These are phyloP conservation scores for Macroglossus sobrinus DNA, from an alignment of 2,113 vertebrate genomes.

Conservation along the genomic window DNA sequence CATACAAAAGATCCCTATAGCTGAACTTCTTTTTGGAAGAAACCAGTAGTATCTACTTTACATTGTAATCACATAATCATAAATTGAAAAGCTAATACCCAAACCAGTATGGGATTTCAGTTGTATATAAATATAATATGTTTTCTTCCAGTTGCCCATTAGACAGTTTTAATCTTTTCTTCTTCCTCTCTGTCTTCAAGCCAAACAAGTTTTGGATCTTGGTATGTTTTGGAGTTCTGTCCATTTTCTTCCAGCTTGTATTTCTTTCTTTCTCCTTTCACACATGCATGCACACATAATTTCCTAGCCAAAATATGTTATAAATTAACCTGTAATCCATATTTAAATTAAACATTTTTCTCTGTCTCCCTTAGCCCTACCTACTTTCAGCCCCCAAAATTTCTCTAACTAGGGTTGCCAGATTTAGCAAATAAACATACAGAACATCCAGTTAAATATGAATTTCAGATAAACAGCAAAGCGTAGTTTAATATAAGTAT, in stretches of 20 bases:
- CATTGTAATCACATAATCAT: not conserved
- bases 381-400: not conserved
- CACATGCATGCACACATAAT: not conserved
- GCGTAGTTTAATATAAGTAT: not conserved
- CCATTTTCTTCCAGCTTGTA: not conserved
- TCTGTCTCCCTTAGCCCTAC: not conserved
- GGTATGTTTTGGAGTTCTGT: not conserved
- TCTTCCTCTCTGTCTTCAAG: not conserved
- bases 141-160: not conserved
- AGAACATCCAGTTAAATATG: not conserved
- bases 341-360: constrained; percentile 27
- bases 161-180: not conserved
- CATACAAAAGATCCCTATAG: not conserved
- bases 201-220: not conserved
- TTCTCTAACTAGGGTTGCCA: not conserved
- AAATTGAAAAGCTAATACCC: not conserved
- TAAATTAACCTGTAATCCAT: not conserved
- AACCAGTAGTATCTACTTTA: not conserved
- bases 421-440: not conserved
- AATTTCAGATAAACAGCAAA: constrained; percentile 41
- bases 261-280: not conserved
- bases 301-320: constrained; percentile 25
- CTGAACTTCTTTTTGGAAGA: constrained; percentile 5
- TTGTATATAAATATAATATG: not conserved
- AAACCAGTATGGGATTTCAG: not conserved